Percentiles rank a stretch among this genome's conserved stretches.
Evolutionary conservation across 2,797 vertebrate genomes (phyloP).

Genomic region (Oceanodroma leucorhoa): DNA sequence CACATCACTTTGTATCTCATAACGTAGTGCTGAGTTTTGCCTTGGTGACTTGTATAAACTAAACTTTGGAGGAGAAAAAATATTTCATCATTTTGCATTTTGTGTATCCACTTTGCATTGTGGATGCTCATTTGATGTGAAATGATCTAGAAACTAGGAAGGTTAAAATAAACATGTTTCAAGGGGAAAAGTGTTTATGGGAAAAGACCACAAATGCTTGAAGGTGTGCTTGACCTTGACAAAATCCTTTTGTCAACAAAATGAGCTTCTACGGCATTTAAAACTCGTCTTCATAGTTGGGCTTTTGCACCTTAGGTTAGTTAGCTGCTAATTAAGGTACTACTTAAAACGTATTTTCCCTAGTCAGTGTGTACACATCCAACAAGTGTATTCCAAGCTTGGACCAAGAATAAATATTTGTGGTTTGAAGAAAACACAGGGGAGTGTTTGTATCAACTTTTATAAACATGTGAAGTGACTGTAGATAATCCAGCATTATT

Average conservation of each 20-base stretch:
- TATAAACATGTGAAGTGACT: constrained; percentile 19
- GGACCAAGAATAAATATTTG: constrained; percentile 20
- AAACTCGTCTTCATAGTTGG: background rate
- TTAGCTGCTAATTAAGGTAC: background rate
- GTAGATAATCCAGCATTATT: background rate
- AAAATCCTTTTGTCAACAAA: background rate
- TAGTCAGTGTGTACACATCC: background rate
- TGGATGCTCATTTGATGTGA: background rate
- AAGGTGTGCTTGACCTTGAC: background rate
- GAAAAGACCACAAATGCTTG: background rate
- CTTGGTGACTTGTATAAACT: background rate
- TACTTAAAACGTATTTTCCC: background rate
- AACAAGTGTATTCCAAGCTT: background rate
- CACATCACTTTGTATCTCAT: background rate
- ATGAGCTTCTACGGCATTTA: background rate
- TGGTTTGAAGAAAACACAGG: background rate
- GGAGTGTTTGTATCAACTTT: background rate
- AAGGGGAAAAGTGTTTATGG: background rate
- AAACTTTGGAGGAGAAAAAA: background rate
- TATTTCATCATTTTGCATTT: background rate
- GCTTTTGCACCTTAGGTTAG: background rate
- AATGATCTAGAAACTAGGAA: background rate
- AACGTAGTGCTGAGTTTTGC: background rate
- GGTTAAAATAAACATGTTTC: background rate
- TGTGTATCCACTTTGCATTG: background rate